Percentiles rank a stretch among this genome's conserved stretches.
These are phyloP conservation scores for Ephestia elutella DNA, from an alignment of 1,140 invertebrate species.

Conservation along the genomic window DNA sequence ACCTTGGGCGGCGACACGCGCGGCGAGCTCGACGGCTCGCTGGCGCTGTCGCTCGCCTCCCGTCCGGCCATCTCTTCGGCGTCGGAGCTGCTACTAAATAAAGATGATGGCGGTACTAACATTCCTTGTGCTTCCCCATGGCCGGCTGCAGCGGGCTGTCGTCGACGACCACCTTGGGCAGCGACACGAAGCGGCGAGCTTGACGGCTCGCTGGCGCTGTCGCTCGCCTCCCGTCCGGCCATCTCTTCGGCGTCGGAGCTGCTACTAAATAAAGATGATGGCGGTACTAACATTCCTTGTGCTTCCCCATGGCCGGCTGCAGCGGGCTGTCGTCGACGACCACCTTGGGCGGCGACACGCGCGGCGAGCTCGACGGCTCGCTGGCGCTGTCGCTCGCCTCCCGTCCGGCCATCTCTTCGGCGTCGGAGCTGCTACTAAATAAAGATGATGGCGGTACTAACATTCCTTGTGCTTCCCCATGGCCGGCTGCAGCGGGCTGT, in stretches of 20 bases:
- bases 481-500: constrained; percentile 91
- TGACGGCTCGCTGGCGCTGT: constrained; percentile 65
- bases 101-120: no score
- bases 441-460: no score
- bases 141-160: constrained; percentile 92
- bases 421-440: no score
- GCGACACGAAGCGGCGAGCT: constrained; percentile 78
- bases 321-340: constrained; percentile 95
- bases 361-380: constrained; percentile 64
- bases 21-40: constrained; percentile 63
- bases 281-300: constrained; percentile 99
- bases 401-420: no score
- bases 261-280: no score
- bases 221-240: constrained; percentile 56
- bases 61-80: no score
- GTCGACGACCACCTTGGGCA: constrained; percentile 93
- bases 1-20: constrained; percentile 89
- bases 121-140: constrained; percentile 98
- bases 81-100: no score
- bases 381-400: constrained; percentile 65
- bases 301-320: constrained; percentile 94
- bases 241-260: no score
- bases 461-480: constrained; percentile 99
- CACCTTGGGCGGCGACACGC: constrained; percentile 88
- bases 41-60: constrained; percentile 64